Conservation (phyloP, 2,797 vertebrate species). For the Acrocephalus scirpaceus region DNA sequence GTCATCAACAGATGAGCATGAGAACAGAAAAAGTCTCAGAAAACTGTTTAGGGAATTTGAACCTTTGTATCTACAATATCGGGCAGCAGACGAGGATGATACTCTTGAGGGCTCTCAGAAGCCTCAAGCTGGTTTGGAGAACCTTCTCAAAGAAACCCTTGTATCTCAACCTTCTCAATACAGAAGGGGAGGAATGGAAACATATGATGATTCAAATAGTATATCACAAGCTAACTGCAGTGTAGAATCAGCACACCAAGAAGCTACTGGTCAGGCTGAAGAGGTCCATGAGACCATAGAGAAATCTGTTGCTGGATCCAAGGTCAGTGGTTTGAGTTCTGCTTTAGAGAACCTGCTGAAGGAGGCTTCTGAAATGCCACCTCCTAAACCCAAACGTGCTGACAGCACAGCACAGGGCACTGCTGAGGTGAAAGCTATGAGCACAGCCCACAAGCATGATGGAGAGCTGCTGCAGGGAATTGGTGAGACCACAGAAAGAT, state of each 20-base stretch:
- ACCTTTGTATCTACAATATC: background rate
- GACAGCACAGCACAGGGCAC: background rate
- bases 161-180: background rate
- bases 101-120: background rate
- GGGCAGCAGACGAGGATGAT: background rate
- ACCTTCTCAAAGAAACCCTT: background rate
- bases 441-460: background rate
- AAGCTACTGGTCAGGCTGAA: background rate
- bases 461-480: background rate
- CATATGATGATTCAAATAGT: fast-evolving
- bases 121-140: background rate
- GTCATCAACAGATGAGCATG: background rate
- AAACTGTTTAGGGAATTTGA: background rate
- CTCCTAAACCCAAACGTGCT: background rate
- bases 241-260: background rate
- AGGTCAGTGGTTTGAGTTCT: background rate
- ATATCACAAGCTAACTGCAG: background rate
- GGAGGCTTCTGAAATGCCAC: background rate
- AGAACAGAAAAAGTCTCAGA: background rate
- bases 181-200: background rate
- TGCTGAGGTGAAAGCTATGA: background rate
- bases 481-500: background rate
- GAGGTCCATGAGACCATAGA: slow-evolving; percentile 44
- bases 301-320: slow-evolving; percentile 8
- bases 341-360: background rate